A percentile compares a stretch with the other conserved stretches of the same genome.
phyloP scores from a whole-genome alignment of 2,797 vertebrate species.

The Basileuterus tristriatus region DNA sequence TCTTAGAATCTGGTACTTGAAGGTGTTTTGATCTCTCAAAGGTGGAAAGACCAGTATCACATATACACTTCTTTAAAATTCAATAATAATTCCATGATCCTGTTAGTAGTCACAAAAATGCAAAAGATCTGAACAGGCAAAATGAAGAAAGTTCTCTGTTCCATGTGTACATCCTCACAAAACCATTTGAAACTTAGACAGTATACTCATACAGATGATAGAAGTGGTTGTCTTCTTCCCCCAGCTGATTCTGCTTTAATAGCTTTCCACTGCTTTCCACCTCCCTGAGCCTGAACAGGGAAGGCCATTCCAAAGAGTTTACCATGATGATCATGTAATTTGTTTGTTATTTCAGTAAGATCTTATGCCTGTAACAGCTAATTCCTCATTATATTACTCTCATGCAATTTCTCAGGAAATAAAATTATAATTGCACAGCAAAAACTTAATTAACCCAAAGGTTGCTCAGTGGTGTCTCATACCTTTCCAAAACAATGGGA shows the following conservation, averaged over 20 bases:
- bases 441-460: conserved; percentile 30
- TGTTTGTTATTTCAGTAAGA: neutral
- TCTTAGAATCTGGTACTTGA: neutral
- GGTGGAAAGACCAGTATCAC: neutral
- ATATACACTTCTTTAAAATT: neutral
- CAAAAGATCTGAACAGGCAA: neutral
- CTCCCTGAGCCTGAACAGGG: neutral
- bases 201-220: neutral
- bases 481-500: neutral
- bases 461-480: neutral
- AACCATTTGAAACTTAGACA: neutral
- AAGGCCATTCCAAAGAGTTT: neutral
- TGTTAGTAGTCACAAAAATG: neutral
- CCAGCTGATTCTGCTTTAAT: neutral
- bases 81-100: neutral
- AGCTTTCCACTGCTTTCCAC: neutral
- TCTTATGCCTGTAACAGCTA: conserved; percentile 16
- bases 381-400: conserved; percentile 37
- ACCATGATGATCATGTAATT: neutral
- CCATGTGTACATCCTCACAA: accelerated
- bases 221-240: neutral
- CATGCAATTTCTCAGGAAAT: conserved; percentile 54
- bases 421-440: conserved; percentile 27
- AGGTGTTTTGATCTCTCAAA: neutral
- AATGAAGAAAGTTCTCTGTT: neutral